phyloP scores from a whole-genome alignment of 2,113 vertebrate species.

The Embiotoca jacksoni region DNA sequence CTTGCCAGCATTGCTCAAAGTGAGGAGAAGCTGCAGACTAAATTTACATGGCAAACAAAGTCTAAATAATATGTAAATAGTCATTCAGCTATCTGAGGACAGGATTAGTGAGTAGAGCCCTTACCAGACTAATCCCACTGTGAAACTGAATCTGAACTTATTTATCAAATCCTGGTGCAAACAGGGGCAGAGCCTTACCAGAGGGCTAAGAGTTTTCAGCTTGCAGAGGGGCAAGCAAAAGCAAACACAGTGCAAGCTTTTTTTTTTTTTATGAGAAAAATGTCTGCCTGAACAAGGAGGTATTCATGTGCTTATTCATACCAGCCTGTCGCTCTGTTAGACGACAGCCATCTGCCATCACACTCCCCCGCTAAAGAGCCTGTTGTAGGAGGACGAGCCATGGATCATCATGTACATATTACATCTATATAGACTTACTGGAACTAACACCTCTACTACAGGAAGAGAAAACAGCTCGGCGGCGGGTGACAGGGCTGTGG shows the following conservation, averaged over 20 bases:
- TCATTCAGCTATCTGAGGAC: constrained; percentile 10
- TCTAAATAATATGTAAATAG: not conserved
- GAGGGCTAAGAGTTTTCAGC: constrained; percentile 57
- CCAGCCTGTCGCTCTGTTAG: constrained; percentile 59
- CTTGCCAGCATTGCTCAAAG: not conserved
- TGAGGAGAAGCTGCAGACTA: not conserved
- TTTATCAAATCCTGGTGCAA: constrained; percentile 60
- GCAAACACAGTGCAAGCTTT: constrained; percentile 76
- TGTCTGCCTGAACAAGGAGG: constrained; percentile 80
- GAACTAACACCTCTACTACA: constrained; percentile 65
- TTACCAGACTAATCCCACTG: constrained; percentile 2
- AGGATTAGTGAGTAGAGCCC: constrained; percentile 2
- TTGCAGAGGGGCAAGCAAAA: constrained; percentile 55
- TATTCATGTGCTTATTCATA: constrained; percentile 82
- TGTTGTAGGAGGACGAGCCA: constrained; percentile 61
- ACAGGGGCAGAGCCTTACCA: constrained; percentile 47
- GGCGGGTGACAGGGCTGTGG: constrained; percentile 13
- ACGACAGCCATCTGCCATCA: constrained; percentile 78
- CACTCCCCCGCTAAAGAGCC: constrained; percentile 71
- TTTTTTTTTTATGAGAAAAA: constrained; percentile 80
- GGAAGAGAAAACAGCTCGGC: constrained; percentile 30
- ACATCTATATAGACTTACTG: constrained; percentile 77
- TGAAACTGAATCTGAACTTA: constrained; percentile 50
- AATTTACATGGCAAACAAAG: not conserved
- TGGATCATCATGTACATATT: constrained; percentile 73